These are phyloP conservation scores for Megaustenia siamemsis DNA, from an alignment of 2,888 invertebrate genomes.

Conservation along the genomic window DNA sequence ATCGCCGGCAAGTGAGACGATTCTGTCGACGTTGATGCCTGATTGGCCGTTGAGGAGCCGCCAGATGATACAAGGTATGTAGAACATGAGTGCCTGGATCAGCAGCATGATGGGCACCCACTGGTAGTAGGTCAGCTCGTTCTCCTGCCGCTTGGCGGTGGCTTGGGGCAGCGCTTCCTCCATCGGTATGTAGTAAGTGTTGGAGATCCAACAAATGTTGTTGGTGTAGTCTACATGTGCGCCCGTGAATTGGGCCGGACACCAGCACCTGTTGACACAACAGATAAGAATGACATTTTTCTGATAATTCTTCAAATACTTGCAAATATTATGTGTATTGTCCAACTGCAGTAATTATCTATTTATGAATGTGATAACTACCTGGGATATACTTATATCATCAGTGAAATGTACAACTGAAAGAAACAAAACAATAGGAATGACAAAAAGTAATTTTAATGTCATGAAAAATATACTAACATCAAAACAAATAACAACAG, in stretches of 20 bases:
- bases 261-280: constrained; percentile 32
- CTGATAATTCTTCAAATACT: too few species aligned
- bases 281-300: not conserved
- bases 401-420: too few species aligned
- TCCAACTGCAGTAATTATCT: too few species aligned
- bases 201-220: constrained; percentile 82
- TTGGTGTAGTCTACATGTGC: constrained; percentile 82
- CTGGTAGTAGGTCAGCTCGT: constrained; percentile 78
- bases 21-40: constrained; percentile 81
- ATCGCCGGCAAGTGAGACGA: constrained; percentile 77
- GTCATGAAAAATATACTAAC: too few species aligned
- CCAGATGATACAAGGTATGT: constrained; percentile 82
- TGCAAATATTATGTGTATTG: too few species aligned
- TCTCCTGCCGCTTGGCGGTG: constrained; percentile 57
- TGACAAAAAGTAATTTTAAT: too few species aligned
- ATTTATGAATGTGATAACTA: too few species aligned
- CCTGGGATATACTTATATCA: too few species aligned
- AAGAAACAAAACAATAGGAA: too few species aligned
- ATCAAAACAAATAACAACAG: too few species aligned
- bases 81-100: constrained; percentile 81
- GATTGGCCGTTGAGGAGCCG: constrained; percentile 81
- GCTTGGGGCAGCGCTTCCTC: constrained; percentile 61
- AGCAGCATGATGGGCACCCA: constrained; percentile 80
- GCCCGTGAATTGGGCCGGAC: constrained; percentile 79
- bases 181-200: constrained; percentile 81